Conservation (phyloP, 2,888 invertebrate genomes). For the Sipha maydis region DNA sequence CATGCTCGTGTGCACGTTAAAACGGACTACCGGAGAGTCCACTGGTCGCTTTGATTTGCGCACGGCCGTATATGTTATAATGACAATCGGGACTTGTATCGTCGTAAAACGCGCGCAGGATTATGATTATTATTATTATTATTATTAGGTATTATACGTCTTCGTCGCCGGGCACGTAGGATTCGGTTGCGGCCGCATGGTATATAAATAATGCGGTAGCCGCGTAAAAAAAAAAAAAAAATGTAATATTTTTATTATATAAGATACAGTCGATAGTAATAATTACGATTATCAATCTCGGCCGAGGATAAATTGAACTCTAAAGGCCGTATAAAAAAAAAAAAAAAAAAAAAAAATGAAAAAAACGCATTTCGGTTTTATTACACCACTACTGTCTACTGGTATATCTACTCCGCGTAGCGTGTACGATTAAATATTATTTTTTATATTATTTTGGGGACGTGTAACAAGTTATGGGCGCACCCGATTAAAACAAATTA, state of each 20-base stretch:
- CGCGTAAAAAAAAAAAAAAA: background rate
- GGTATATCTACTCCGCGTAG: no score
- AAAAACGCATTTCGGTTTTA: constrained; percentile 38
- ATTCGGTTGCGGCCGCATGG: background rate
- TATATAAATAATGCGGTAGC: background rate
- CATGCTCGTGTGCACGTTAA: background rate
- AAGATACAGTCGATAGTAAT: constrained; percentile 28
- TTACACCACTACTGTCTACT: background rate
- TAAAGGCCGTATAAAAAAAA: constrained; percentile 15
- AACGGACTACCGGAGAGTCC: constrained; percentile 8
- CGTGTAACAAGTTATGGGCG: constrained; percentile 56
- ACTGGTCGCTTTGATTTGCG: background rate
- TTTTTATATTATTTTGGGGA: constrained; percentile 36
- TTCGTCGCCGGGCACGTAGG: background rate
- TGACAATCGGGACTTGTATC: background rate
- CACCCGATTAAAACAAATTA: constrained; percentile 52
- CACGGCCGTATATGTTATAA: background rate
- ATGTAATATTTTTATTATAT: constrained; percentile 17
- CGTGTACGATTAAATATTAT: background rate
- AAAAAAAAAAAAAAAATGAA: constrained; percentile 6
- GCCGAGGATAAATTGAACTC: constrained; percentile 22
- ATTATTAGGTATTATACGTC: background rate
- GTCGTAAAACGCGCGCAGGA: background rate
- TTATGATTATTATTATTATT: constrained; percentile 33
- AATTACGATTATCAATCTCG: constrained; percentile 18